A percentile compares a stretch with the other conserved stretches of the same genome.
phyloP scores from a whole-genome alignment of 1,140 invertebrate species.

The Ceratosolen fusciceps region DNA sequence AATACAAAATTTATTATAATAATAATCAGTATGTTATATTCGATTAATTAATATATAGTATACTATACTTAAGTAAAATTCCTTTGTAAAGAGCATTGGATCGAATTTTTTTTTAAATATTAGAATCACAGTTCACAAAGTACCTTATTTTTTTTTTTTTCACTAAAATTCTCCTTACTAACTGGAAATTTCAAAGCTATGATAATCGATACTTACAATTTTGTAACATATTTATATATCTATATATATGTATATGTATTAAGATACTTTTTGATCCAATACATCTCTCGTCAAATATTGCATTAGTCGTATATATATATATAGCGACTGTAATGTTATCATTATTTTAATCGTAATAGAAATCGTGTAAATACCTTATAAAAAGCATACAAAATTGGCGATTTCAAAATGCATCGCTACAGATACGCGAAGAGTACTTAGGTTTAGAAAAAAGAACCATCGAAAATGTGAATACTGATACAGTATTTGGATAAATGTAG shows the following conservation, averaged over 20 bases:
- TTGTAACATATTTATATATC: no score
- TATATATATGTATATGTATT: constrained; percentile 30
- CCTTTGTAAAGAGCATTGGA: constrained; percentile 42
- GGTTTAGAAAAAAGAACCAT: constrained; percentile 45
- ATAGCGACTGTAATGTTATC: constrained; percentile 32
- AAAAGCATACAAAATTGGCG: constrained; percentile 55
- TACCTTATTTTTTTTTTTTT: constrained; percentile 38
- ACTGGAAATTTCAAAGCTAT: constrained; percentile 40
- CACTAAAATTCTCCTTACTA: constrained; percentile 21
- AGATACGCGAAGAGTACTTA: constrained; percentile 51
- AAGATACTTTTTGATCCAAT: constrained; percentile 38
- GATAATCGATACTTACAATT: constrained; percentile 40
- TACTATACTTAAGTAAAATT: constrained; percentile 42
- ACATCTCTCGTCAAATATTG: constrained; percentile 45
- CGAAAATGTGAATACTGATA: constrained; percentile 64
- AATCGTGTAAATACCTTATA: constrained; percentile 52
- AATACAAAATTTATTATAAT: constrained; percentile 43
- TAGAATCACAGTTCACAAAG: constrained; percentile 48
- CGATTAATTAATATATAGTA: constrained; percentile 23
- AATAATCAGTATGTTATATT: constrained; percentile 33
- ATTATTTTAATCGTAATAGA: constrained; percentile 39
- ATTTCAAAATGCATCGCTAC: constrained; percentile 48
- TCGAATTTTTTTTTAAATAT: constrained; percentile 39
- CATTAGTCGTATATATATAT: constrained; percentile 19
- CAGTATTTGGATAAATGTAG: constrained; percentile 55